A percentile compares a stretch with the other conserved stretches of the same genome.
These are phyloP conservation scores for Calycopis cecrops DNA, from an alignment of 1,140 invertebrate genomes.

Conservation along the genomic window DNA sequence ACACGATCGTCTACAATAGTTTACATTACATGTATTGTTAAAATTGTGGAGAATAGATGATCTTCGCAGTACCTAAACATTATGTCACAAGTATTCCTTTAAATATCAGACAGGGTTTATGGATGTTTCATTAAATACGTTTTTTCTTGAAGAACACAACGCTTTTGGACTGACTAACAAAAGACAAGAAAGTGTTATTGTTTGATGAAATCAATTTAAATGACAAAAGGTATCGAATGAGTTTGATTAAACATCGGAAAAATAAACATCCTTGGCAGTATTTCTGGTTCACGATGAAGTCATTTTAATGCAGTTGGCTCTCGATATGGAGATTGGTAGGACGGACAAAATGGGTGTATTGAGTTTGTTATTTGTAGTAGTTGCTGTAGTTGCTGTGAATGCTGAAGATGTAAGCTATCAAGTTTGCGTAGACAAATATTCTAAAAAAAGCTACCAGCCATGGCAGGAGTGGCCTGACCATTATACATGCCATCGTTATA, in stretches of 20 bases:
- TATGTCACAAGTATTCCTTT: no score
- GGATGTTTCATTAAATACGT: no score
- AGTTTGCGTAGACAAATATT: conserved; percentile 68
- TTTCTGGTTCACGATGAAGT: conserved; percentile 28
- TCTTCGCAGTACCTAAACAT: no score
- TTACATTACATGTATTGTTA: no score
- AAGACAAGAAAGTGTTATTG: no score
- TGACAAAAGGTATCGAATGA: conserved; percentile 1
- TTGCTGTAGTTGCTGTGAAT: conserved; percentile 10
- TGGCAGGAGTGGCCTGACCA: conserved; percentile 71
- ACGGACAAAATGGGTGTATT: conserved; percentile 9
- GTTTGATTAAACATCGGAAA: conserved; percentile 11
- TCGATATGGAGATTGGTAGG: conserved; percentile 4
- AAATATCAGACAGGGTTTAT: no score
- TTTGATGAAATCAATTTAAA: no score
- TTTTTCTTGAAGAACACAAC: no score
- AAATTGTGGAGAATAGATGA: no score
- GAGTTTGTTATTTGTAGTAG: conserved; percentile 10
- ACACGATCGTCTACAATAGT: no score
- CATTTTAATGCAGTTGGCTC: conserved; percentile 13
- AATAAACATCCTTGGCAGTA: conserved; percentile 29
- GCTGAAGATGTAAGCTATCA: conserved; percentile 46
- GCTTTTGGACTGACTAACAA: no score
- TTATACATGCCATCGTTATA: conserved; percentile 62
- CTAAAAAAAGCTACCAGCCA: conserved; percentile 66